A percentile compares a stretch with the other conserved stretches of the same genome.
Conservation (phyloP, 35 echinoderm and acorn worm species). For the Apostichopus parvimensis region DNA sequence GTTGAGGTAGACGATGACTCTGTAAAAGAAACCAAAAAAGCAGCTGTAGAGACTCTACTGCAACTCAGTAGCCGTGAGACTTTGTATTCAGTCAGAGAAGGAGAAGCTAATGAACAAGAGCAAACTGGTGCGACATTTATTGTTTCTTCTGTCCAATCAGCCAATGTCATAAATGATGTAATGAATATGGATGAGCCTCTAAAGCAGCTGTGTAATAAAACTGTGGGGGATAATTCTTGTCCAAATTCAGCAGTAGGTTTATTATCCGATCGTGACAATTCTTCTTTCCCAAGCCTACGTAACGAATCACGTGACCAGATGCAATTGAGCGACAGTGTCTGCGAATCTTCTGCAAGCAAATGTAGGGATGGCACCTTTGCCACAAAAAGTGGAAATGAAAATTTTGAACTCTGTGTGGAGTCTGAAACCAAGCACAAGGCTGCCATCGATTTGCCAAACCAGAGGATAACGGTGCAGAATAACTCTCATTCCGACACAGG, state of each 20-base stretch:
- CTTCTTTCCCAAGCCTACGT: background rate
- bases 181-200: background rate
- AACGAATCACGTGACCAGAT: background rate
- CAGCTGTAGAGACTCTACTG: conserved; percentile 8
- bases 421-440: background rate
- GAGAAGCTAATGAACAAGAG: background rate
- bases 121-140: background rate
- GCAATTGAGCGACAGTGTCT: background rate
- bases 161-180: background rate
- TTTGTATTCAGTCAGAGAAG: conserved; percentile 9
- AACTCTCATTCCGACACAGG: background rate
- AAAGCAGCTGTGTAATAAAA: background rate
- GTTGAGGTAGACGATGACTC: background rate
- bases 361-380: background rate
- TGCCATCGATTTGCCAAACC: background rate
- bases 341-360: background rate
- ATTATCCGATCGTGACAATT: background rate
- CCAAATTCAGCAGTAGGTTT: background rate
- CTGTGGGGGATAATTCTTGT: background rate
- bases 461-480: background rate
- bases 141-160: background rate
- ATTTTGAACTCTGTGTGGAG: background rate
- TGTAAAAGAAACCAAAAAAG: background rate
- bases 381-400: background rate
- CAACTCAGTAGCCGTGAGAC: background rate